Evolutionary conservation across 2,113 vertebrate genomes (phyloP).

Genomic region (Campylomormyrus tamandua): DNA sequence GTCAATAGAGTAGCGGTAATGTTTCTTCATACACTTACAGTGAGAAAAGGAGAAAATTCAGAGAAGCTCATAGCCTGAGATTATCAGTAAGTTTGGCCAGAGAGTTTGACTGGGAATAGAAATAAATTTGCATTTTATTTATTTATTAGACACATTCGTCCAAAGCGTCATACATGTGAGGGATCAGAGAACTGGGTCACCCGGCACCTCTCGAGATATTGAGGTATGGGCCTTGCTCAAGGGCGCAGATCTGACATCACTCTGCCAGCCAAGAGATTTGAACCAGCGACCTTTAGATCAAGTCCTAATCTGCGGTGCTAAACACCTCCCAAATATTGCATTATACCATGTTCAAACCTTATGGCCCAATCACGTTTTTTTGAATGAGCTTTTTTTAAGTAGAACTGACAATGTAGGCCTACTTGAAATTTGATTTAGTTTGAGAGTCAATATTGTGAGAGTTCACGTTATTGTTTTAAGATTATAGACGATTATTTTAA

Average conservation of each 20-base stretch:
- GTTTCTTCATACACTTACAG: neutral
- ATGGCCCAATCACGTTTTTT: neutral
- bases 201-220: neutral
- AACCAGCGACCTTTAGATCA: neutral
- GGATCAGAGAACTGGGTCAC: neutral
- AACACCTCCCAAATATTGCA: neutral
- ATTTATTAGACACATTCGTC: neutral
- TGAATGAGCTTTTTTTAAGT: neutral
- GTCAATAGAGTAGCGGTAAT: neutral
- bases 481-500: neutral
- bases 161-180: neutral
- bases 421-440: neutral
- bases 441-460: neutral
- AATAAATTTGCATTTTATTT: neutral
- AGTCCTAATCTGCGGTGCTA: neutral
- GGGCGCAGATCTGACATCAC: neutral
- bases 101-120: neutral
- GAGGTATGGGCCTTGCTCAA: neutral
- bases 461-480: neutral
- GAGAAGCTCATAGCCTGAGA: neutral
- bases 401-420: neutral
- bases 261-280: neutral
- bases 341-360: neutral
- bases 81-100: neutral
- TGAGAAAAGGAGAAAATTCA: neutral